These are phyloP conservation scores for Apostichopus parvimensis DNA, from an alignment of 35 echinoderm and acorn worm species.

Conservation along the genomic window DNA sequence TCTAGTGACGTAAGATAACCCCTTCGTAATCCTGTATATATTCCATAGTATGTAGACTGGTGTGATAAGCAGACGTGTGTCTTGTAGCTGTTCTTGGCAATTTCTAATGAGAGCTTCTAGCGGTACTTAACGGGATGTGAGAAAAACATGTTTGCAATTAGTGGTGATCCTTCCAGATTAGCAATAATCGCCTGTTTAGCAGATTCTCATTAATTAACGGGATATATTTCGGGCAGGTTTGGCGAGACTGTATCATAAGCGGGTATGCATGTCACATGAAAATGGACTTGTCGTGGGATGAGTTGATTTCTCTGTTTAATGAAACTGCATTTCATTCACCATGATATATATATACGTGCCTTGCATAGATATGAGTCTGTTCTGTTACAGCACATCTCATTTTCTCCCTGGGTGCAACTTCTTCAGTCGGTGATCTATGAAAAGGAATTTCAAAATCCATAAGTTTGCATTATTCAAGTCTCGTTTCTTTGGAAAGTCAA, in stretches of 20 bases:
- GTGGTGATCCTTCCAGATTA: conserved; percentile 17
- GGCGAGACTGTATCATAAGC: not conserved
- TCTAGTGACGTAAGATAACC: conserved; percentile 21
- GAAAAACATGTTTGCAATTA: conserved; percentile 46
- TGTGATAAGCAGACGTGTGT: not conserved
- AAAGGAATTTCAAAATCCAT: too few relatives aligned
- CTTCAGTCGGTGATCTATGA: too few relatives aligned
- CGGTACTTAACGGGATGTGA: conserved; percentile 26
- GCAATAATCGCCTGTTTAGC: not conserved
- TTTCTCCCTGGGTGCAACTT: too few relatives aligned
- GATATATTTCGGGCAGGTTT: not conserved
- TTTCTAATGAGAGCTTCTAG: conserved; percentile 19
- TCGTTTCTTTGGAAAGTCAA: too few relatives aligned
- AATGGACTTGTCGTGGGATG: too few relatives aligned
- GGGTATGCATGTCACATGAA: too few relatives aligned
- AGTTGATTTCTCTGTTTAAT: too few relatives aligned
- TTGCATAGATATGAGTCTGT: too few relatives aligned
- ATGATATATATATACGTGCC: too few relatives aligned
- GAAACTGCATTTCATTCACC: too few relatives aligned
- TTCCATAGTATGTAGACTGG: not conserved
- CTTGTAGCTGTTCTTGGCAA: conserved; percentile 3
- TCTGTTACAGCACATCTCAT: too few relatives aligned
- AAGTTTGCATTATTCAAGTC: too few relatives aligned
- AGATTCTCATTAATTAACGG: not conserved
- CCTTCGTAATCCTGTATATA: conserved; percentile 25